Evolutionary conservation across 2,113 vertebrate genomes (phyloP).

Genomic region (Megaceryle maxima): DNA sequence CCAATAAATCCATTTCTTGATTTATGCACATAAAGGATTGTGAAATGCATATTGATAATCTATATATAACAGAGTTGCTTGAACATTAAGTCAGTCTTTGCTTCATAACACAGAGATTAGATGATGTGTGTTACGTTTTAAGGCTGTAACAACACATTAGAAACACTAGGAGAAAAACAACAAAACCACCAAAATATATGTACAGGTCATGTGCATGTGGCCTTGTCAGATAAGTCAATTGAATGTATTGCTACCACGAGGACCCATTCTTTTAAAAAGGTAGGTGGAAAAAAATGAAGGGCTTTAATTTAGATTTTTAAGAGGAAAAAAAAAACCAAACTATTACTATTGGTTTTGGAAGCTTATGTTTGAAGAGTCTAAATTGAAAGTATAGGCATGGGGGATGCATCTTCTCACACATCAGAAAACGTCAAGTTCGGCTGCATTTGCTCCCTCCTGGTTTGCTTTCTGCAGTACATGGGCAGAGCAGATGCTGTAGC

Average conservation of each 20-base stretch:
- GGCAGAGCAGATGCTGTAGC: neutral
- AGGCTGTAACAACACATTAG: neutral
- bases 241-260: fast-evolving
- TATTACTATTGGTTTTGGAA: neutral
- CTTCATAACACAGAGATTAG: neutral
- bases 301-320: neutral
- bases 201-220: fast-evolving
- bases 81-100: neutral
- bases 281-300: neutral
- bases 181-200: neutral
- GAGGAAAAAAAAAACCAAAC: neutral
- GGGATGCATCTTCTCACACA: fast-evolving
- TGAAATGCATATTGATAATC: neutral
- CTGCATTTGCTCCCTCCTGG: neutral
- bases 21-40: neutral
- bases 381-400: neutral
- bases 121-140: neutral
- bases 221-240: neutral
- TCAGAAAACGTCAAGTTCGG: neutral
- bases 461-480: neutral
- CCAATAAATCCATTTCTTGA: neutral
- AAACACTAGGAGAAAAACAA: neutral
- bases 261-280: neutral
- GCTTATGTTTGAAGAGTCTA: neutral
- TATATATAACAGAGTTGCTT: fast-evolving